Evolutionary conservation across 2,888 invertebrate genomes (phyloP), one percentile per base, ranked within the genome.

Genomic region (Horisme vitalbata): DNA sequence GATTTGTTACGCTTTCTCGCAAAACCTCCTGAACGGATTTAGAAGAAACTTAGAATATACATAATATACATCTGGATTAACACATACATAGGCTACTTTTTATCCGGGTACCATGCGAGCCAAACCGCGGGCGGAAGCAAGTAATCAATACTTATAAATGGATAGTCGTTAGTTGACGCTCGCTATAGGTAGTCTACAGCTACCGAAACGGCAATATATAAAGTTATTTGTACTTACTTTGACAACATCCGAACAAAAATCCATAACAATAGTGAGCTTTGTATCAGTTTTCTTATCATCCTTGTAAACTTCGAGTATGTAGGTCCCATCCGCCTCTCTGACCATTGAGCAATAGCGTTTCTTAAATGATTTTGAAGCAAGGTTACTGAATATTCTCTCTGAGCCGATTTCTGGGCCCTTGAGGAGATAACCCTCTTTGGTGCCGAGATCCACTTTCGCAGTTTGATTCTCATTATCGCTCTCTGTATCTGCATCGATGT

Each of bases 331-430:
- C 18, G 97, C 94, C 85, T 97, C 97, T 77, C 95, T 95, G 53
- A 97, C 92, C 74, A 98, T 92, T 86, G 95, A 95, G 85, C 97
- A 97, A 83, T 95, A 98, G 49, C 92, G 90, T 76, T 96, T 92
- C 85, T 98, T 98, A 77, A 97, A 97, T 43, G 97, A 96, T 83
- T 97, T 97, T 12, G 97, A 96, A 55, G 95, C 96, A 65, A 97
- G 95, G 77, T 97, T 96, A 55, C 95, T 94, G 84, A 98, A 97
- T 91, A 97, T 96, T 57, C 96, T 92, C 77, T 97, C 97, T 37
- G 94, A 95, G 50, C 95, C 95, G 52, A 95, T 94, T 83, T 97
- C 97, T 4, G 97, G 97, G 30, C 97, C 97, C 82, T 97, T 97
- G 83, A 96, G 92, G 63, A 98, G 86, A 88, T 95, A 97, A 0